Conservation (phyloP, 1,140 invertebrate species). For the Drosophila paulistorum region DNA sequence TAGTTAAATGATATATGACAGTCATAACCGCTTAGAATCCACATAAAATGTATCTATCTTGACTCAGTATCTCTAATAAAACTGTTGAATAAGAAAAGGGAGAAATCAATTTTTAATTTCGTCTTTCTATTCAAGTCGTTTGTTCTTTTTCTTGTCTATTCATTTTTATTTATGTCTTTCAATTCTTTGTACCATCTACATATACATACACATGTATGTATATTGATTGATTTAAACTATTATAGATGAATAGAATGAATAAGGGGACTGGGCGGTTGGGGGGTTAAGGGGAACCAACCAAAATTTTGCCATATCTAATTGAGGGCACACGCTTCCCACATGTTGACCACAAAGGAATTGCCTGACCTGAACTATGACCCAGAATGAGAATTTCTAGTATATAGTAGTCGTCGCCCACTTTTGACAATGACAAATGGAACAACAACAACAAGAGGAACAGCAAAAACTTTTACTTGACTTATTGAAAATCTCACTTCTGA, state of each 20-base stretch:
- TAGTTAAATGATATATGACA: no score
- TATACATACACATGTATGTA: no score
- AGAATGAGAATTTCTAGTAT: conserved; percentile 3
- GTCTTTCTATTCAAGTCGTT: no score
- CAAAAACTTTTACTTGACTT: conserved; percentile 30
- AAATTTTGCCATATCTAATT: background rate
- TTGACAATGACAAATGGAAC: conserved; percentile 61
- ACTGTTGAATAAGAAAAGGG: no score
- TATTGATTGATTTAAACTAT: no score
- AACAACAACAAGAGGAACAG: background rate
- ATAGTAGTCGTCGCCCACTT: conserved; percentile 30
- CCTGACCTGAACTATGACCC: conserved; percentile 38
- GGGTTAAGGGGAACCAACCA: background rate
- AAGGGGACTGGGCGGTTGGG: background rate
- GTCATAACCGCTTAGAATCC: no score
- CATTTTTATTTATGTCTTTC: no score
- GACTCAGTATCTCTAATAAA: no score
- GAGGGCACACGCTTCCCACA: background rate
- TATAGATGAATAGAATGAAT: background rate
- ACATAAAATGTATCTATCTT: no score
- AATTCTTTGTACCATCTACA: no score
- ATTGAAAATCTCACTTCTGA: conserved; percentile 73
- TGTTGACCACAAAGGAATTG: background rate
- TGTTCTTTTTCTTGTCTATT: no score
- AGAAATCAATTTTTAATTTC: no score